Conservation (phyloP, 2,797 vertebrate genomes). For the Sciurus vulgaris region DNA sequence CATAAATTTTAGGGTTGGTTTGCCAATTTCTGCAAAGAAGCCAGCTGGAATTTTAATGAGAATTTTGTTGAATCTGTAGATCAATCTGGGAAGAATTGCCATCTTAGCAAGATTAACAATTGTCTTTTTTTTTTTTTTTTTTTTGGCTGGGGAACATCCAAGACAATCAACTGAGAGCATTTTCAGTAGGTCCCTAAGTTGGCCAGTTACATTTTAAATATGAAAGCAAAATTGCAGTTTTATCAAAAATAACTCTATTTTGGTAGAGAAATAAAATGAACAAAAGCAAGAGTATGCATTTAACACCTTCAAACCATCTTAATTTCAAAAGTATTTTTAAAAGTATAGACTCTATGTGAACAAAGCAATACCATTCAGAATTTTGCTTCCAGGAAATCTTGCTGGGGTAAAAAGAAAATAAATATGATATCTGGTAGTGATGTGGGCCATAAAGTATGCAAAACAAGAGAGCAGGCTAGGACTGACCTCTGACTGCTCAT, state of each 20-base stretch:
- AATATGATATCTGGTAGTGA: background rate
- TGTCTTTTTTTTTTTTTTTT: background rate
- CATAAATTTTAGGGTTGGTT: background rate
- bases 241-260: background rate
- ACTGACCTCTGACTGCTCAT: background rate
- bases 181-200: background rate
- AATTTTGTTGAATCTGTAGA: background rate
- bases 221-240: background rate
- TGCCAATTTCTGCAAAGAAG: conserved; percentile 21
- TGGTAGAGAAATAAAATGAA: conserved; percentile 18
- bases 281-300: background rate
- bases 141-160: conserved; percentile 7
- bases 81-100: background rate
- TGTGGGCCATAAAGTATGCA: background rate
- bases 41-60: background rate
- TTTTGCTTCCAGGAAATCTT: background rate
- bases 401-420: background rate
- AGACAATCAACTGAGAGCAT: background rate
- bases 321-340: conserved; percentile 8
- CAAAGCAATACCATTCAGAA: conserved; percentile 11
- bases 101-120: background rate
- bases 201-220: background rate
- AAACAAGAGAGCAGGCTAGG: background rate
- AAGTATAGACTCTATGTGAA: background rate
- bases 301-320: conserved; percentile 23